phyloP scores from a whole-genome alignment of 2,797 vertebrate genomes.

The Smutsia temminckii region DNA sequence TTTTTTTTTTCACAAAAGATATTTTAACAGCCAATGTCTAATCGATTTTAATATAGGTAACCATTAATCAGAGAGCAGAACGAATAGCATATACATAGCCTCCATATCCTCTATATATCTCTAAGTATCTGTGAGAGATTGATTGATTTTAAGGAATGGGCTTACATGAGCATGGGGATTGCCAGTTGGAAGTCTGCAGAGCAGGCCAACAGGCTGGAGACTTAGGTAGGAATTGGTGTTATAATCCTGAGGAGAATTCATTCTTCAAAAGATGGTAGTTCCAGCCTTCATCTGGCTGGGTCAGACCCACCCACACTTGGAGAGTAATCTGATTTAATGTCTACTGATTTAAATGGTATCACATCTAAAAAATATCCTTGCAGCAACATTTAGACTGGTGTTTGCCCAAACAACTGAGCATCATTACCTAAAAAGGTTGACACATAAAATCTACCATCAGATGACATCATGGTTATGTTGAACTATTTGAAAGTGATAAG shows the following conservation, averaged over 20 bases:
- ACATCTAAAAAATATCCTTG: not conserved
- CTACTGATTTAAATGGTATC: not conserved
- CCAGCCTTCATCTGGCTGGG: not conserved
- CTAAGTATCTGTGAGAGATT: not conserved
- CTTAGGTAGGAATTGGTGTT: not conserved
- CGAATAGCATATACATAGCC: not conserved
- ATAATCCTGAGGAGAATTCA: not conserved
- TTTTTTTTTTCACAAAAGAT: not conserved
- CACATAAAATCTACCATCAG: not conserved
- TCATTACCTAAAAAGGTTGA: not conserved
- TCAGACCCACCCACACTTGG: too few species aligned
- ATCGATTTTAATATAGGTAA: not conserved
- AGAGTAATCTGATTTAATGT: not conserved
- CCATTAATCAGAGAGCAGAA: not conserved
- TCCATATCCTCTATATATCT: too few species aligned
- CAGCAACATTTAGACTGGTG: not conserved
- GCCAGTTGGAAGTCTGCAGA: not conserved
- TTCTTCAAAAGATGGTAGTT: not conserved
- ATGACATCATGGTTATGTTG: not conserved
- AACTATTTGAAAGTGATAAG: not conserved
- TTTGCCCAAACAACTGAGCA: not conserved
- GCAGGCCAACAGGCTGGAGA: not conserved
- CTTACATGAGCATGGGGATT: not conserved
- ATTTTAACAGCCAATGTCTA: slow-evolving; percentile 7
- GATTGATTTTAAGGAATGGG: not conserved